Evolutionary conservation across 2,113 vertebrate genomes (phyloP).

Genomic region (Notarius lentiginosus): DNA sequence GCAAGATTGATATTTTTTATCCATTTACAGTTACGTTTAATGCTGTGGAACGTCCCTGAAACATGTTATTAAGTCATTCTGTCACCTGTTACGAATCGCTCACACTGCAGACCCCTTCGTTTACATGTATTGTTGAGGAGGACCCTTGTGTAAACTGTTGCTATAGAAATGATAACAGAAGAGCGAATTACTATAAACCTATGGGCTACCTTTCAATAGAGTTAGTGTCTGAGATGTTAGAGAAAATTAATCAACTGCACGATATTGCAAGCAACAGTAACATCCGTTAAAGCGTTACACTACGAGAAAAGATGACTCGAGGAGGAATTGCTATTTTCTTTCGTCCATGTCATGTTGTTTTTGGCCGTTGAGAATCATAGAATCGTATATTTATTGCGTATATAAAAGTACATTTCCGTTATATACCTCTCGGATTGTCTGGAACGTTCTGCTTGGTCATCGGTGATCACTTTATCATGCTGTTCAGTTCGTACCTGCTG

Average conservation of each 20-base stretch:
- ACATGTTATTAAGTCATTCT: background rate
- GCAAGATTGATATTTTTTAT: background rate
- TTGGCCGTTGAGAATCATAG: background rate
- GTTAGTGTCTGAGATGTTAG: background rate
- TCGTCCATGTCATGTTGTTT: background rate
- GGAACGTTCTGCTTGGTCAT: conserved; percentile 7
- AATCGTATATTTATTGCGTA: background rate
- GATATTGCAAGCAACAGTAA: background rate
- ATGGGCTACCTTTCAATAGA: background rate
- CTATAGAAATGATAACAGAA: background rate
- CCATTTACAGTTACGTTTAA: background rate
- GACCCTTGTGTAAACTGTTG: background rate
- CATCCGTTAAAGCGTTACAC: background rate
- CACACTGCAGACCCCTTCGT: background rate
- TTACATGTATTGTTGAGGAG: background rate
- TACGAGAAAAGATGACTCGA: background rate
- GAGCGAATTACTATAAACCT: background rate
- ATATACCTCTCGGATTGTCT: conserved; percentile 2
- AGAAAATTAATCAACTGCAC: background rate
- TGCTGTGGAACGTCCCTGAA: background rate
- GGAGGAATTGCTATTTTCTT: background rate
- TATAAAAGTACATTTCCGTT: background rate
- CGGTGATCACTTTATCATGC: background rate
- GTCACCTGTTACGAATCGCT: background rate
- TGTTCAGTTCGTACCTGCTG: conserved; percentile 26